These are phyloP conservation scores for Melanocharis versteri DNA, from an alignment of 2,113 vertebrate genomes.

Conservation along the genomic window DNA sequence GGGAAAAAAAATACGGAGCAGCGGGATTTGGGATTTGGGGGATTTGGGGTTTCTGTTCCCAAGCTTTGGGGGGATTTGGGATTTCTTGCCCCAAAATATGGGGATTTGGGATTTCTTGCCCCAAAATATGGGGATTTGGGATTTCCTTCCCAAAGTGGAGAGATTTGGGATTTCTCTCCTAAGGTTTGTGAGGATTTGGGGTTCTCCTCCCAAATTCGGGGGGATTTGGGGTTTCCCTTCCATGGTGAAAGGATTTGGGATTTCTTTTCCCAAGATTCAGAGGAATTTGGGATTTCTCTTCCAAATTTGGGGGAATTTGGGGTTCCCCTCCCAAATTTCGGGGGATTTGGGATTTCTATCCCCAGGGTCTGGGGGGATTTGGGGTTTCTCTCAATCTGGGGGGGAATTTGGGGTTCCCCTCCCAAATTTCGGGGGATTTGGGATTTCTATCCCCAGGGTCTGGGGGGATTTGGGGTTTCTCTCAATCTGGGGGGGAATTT, in stretches of 20 bases:
- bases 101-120: not conserved
- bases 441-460: not conserved
- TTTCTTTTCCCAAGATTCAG: not conserved
- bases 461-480: not conserved
- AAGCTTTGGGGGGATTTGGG: not conserved
- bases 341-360: not conserved
- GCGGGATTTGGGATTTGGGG: too few species aligned
- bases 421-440: not conserved
- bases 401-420: too few species aligned
- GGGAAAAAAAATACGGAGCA: not conserved
- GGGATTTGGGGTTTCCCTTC: too few species aligned
- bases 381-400: too few species aligned
- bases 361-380: not conserved
- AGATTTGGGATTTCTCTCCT: not conserved
- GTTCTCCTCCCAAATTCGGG: too few species aligned
- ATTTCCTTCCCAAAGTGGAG: too few species aligned
- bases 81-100: too few species aligned
- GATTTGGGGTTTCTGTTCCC: too few species aligned
- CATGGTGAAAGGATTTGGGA: not conserved
- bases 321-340: too few species aligned
- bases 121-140: not conserved
- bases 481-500: not conserved
- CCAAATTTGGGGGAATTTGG: not conserved
- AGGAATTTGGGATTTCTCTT: not conserved
- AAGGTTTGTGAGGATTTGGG: not conserved